phyloP scores from a whole-genome alignment of 2,888 invertebrate genomes.

The Diadegma fenestrale region DNA sequence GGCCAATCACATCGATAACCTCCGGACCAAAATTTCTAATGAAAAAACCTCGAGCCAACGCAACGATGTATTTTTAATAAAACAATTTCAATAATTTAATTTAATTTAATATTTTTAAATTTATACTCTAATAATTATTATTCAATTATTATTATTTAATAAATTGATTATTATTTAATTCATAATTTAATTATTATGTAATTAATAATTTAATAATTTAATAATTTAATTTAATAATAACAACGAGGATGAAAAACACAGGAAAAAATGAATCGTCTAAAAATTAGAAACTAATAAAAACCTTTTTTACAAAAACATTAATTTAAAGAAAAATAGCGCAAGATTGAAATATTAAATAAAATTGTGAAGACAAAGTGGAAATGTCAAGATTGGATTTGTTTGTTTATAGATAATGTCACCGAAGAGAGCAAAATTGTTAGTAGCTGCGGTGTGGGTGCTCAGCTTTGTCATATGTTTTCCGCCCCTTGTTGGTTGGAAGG shows the following conservation, averaged over 20 bases:
- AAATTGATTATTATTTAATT: too few relatives aligned
- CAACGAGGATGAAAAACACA: not conserved
- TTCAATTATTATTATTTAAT: too few relatives aligned
- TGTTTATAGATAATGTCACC: conserved; percentile 91
- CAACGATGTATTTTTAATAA: too few relatives aligned
- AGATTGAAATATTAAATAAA: not conserved
- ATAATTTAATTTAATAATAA: too few relatives aligned
- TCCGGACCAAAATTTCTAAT: not conserved
- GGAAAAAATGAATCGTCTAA: not conserved
- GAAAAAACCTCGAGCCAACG: not conserved
- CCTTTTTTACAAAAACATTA: not conserved
- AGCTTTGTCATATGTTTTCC: conserved; percentile 99
- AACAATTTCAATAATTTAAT: too few relatives aligned
- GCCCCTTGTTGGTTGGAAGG: conserved; percentile 97
- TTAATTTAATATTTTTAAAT: too few relatives aligned
- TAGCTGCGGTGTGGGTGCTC: conserved; percentile 97
- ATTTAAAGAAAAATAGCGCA: not conserved
- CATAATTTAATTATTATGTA: too few relatives aligned
- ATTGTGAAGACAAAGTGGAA: not conserved
- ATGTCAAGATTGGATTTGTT: not conserved
- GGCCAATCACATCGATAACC: not conserved
- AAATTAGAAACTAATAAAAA: not conserved
- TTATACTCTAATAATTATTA: too few relatives aligned
- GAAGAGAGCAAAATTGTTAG: conserved; percentile 93
- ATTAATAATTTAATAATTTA: too few relatives aligned